These are phyloP conservation scores for Amphipyra tragopoginis DNA, from an alignment of 2,888 invertebrate species.

Conservation along the genomic window DNA sequence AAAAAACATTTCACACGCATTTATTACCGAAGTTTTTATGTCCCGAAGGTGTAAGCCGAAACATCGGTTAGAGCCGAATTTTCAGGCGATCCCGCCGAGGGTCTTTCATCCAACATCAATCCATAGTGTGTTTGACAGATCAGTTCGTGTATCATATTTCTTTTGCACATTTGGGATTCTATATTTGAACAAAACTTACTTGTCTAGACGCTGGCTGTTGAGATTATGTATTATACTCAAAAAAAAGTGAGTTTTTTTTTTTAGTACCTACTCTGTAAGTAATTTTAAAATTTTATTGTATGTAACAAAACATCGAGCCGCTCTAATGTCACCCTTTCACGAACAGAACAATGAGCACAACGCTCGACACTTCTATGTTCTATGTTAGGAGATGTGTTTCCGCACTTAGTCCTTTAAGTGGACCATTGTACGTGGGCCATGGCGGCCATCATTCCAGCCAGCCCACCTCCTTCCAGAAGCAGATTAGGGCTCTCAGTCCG, in stretches of 20 bases:
- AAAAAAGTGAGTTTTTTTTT: background rate
- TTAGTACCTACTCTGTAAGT: too few relatives aligned
- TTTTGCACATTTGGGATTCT: slow-evolving; percentile 61
- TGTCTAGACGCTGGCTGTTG: slow-evolving; percentile 25
- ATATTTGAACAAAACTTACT: slow-evolving; percentile 27
- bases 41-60: slow-evolving; percentile 60
- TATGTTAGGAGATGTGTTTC: too few relatives aligned
- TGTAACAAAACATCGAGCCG: too few relatives aligned
- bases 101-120: slow-evolving; percentile 71
- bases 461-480: too few relatives aligned
- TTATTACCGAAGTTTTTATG: slow-evolving; percentile 65
- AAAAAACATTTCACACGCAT: slow-evolving; percentile 52
- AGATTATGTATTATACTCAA: background rate
- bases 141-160: slow-evolving; percentile 73
- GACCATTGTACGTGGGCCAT: too few relatives aligned
- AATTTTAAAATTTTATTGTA: too few relatives aligned
- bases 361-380: too few relatives aligned
- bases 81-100: slow-evolving; percentile 60
- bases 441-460: too few relatives aligned
- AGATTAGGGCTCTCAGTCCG: too few relatives aligned
- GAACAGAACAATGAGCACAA: too few relatives aligned
- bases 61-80: slow-evolving; percentile 32
- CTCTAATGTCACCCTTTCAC: too few relatives aligned
- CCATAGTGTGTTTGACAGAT: slow-evolving; percentile 75
- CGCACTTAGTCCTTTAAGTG: too few relatives aligned